Conservation (phyloP, 2,113 vertebrate genomes). For the Gymnorhina tibicen region DNA sequence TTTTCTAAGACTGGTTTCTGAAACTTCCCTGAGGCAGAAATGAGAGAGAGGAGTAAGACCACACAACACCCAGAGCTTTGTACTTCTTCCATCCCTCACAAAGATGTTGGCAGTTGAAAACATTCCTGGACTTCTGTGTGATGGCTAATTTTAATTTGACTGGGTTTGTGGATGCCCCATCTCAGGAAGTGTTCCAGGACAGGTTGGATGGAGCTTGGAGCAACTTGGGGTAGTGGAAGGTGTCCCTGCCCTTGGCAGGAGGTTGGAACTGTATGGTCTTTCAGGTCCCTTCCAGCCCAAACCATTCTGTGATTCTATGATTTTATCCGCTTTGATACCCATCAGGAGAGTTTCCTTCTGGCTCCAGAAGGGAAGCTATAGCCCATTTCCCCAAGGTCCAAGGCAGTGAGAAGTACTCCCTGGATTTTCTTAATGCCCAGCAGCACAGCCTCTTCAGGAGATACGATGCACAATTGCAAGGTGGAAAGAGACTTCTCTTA, state of each 20-base stretch:
- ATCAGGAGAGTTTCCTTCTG: rapidly evolving
- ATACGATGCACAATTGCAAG: rapidly evolving
- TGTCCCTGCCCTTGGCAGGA: not conserved
- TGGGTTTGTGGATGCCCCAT: rapidly evolving
- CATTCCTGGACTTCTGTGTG: not conserved
- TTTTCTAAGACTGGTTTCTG: not conserved
- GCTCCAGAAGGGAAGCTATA: not conserved
- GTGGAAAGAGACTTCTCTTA: not conserved
- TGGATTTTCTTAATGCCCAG: not conserved
- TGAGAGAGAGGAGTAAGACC: not conserved
- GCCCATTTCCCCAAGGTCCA: not conserved
- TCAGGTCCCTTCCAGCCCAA: not conserved
- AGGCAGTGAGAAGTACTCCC: not conserved
- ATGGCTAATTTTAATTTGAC: not conserved
- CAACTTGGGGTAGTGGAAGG: rapidly evolving
- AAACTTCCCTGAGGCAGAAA: not conserved
- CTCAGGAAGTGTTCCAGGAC: not conserved
- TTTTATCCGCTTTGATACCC: not conserved
- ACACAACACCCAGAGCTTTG: not conserved
- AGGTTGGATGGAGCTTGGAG: rapidly evolving
- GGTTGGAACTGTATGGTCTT: not conserved
- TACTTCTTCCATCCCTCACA: not conserved
- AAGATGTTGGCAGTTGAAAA: not conserved
- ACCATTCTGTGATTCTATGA: not conserved
- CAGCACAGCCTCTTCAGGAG: not conserved